phyloP scores from a whole-genome alignment of 1,140 invertebrate genomes.

The Cotesia typhae region DNA sequence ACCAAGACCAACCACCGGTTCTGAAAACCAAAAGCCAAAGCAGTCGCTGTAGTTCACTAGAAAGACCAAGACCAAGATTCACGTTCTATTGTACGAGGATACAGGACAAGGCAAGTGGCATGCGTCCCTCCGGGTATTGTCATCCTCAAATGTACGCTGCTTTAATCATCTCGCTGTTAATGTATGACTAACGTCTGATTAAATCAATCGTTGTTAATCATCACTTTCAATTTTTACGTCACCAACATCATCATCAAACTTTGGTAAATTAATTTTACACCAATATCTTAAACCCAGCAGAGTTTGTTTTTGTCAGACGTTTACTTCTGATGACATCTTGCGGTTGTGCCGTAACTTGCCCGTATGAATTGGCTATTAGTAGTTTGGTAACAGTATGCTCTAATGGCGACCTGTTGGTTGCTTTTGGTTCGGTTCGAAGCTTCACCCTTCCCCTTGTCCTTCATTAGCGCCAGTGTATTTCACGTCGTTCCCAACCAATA shows the following conservation, averaged over 20 bases:
- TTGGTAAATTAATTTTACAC: not conserved
- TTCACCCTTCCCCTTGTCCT: conserved; percentile 40
- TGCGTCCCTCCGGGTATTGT: conserved; percentile 9
- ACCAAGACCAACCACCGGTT: conserved; percentile 21
- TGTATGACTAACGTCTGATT: not conserved
- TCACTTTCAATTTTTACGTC: too few species aligned
- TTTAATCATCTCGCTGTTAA: not conserved
- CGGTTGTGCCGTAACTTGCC: conserved; percentile 13
- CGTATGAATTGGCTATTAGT: conserved; percentile 58
- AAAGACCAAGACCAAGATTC: conserved; percentile 18
- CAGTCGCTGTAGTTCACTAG: too few species aligned
- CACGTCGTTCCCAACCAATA: conserved; percentile 14
- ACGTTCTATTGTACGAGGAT: conserved; percentile 31
- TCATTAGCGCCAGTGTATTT: conserved; percentile 51
- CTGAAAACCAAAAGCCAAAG: conserved; percentile 3
- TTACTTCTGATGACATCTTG: not conserved
- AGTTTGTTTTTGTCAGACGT: conserved; percentile 14
- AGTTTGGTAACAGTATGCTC: conserved; percentile 56
- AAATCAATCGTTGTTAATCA: conserved; percentile 27
- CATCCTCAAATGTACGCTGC: not conserved
- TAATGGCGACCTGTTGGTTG: conserved; percentile 58
- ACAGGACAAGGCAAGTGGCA: conserved; percentile 34
- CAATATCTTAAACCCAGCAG: not conserved
- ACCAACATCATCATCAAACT: conserved; percentile 22
- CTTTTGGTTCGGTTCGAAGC: not conserved